Conservation (phyloP, 2,888 invertebrate genomes). For the Parnassius mnemosyne region DNA sequence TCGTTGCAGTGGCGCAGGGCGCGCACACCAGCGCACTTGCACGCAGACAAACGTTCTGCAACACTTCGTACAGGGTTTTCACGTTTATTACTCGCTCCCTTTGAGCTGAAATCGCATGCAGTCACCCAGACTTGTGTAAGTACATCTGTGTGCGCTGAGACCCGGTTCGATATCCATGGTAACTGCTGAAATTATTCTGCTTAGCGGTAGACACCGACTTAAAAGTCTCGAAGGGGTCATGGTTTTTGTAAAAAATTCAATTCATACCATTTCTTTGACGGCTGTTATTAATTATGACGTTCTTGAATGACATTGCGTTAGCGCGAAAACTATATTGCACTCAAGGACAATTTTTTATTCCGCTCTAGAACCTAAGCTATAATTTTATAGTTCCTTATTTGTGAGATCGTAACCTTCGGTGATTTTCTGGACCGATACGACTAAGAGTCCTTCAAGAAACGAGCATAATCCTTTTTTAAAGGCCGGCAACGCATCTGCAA, state of each 20-base stretch:
- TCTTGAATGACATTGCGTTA: neutral
- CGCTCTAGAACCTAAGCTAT: too few species aligned
- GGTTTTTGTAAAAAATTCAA: slow-evolving; percentile 11
- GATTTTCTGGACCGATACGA: too few species aligned
- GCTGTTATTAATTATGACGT: neutral
- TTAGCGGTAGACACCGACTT: slow-evolving; percentile 27
- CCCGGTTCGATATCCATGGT: slow-evolving; percentile 35
- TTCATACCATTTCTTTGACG: neutral
- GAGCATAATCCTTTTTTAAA: too few species aligned
- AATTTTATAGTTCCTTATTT: too few species aligned
- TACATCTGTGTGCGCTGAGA: slow-evolving; percentile 21
- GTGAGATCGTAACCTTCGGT: too few species aligned
- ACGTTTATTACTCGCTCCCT: slow-evolving; percentile 12
- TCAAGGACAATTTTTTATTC: neutral
- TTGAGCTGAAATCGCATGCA: slow-evolving; percentile 15
- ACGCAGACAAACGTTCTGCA: slow-evolving; percentile 31
- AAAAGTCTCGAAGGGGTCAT: slow-evolving; percentile 17
- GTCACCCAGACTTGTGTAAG: slow-evolving; percentile 7
- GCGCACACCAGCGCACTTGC: slow-evolving; percentile 34
- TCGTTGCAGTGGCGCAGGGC: slow-evolving; percentile 47
- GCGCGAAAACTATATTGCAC: neutral
- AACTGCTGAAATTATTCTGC: slow-evolving; percentile 33
- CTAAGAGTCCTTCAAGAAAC: too few species aligned
- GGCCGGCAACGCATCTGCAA: too few species aligned
- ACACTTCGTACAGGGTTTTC: slow-evolving; percentile 17